A percentile compares a stretch with the other conserved stretches of the same genome.
These are phyloP conservation scores for Lasius fuliginosus DNA, from an alignment of 2,888 invertebrate genomes.

Conservation along the genomic window DNA sequence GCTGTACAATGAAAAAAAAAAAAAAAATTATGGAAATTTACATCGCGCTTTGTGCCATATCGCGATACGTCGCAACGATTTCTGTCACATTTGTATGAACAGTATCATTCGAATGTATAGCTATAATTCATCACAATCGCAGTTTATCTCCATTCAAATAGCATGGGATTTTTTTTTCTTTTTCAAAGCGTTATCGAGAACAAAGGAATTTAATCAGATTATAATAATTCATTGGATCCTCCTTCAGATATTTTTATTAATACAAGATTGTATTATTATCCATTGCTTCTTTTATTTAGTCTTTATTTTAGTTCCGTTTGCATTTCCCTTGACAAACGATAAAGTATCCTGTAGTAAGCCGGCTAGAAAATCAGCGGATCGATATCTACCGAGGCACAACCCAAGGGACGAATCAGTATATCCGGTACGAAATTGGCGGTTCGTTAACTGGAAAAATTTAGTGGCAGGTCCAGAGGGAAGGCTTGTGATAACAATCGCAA, in stretches of 20 bases:
- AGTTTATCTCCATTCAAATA: slow-evolving; percentile 10
- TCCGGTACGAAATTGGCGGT: slow-evolving; percentile 53
- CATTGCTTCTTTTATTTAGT: not conserved
- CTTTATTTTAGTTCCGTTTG: slow-evolving; percentile 8
- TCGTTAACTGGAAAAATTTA: slow-evolving; percentile 61
- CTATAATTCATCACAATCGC: not conserved
- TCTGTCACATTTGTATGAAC: slow-evolving; percentile 31
- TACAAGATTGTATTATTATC: not conserved
- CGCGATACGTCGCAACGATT: slow-evolving; percentile 9
- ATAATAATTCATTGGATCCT: not conserved
- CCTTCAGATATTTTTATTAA: not conserved
- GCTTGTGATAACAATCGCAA: slow-evolving; percentile 15
- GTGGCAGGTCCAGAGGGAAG: slow-evolving; percentile 11
- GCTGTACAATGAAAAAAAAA: not conserved
- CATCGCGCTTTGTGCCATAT: slow-evolving; percentile 11
- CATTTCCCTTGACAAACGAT: not conserved
- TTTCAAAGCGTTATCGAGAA: not conserved
- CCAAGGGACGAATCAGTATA: not conserved
- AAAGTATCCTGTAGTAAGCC: not conserved
- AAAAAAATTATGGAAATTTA: slow-evolving; percentile 18
- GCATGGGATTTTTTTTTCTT: not conserved
- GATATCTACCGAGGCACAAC: slow-evolving; percentile 1
- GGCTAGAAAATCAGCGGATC: slow-evolving; percentile 10
- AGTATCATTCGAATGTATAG: not conserved
- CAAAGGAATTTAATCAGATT: not conserved